These are phyloP conservation scores for Colossoma macropomum DNA, from an alignment of 2,113 vertebrate species.

Conservation along the genomic window DNA sequence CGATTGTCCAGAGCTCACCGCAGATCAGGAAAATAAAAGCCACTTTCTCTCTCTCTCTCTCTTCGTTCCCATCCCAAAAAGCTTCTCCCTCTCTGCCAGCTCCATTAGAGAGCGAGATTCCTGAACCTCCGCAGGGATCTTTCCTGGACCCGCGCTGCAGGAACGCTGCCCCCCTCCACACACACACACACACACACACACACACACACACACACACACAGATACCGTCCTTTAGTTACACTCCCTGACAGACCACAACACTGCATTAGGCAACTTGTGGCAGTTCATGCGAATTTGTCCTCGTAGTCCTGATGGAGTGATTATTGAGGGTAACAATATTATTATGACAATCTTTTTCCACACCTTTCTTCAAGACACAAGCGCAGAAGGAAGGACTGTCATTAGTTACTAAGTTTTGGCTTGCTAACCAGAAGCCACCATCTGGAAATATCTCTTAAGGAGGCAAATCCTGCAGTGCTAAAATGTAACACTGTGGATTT, in stretches of 20 bases:
- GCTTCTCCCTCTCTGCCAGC: constrained; percentile 54
- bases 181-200: constrained; percentile 11
- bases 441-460: not conserved
- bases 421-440: not conserved
- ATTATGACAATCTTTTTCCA: constrained; percentile 25
- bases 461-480: not conserved
- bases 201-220: constrained; percentile 17
- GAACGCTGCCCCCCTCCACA: constrained; percentile 47
- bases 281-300: constrained; percentile 20
- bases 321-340: constrained; percentile 33
- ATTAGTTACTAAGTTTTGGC: not conserved
- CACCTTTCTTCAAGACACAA: constrained; percentile 8
- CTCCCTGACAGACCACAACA: constrained; percentile 21
- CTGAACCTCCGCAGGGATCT: constrained; percentile 59
- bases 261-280: constrained; percentile 4
- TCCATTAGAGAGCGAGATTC: constrained; percentile 61
- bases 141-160: constrained; percentile 55
- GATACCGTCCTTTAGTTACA: constrained; percentile 18
- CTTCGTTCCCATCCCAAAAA: constrained; percentile 56
- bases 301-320: constrained; percentile 24
- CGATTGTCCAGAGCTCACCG: constrained; percentile 37
- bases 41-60: constrained; percentile 23
- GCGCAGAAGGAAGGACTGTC: constrained; percentile 10
- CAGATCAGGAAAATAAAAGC: constrained; percentile 52
- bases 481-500: not conserved